Conservation (phyloP, 2,113 vertebrate species). For the Rhea pennata region DNA sequence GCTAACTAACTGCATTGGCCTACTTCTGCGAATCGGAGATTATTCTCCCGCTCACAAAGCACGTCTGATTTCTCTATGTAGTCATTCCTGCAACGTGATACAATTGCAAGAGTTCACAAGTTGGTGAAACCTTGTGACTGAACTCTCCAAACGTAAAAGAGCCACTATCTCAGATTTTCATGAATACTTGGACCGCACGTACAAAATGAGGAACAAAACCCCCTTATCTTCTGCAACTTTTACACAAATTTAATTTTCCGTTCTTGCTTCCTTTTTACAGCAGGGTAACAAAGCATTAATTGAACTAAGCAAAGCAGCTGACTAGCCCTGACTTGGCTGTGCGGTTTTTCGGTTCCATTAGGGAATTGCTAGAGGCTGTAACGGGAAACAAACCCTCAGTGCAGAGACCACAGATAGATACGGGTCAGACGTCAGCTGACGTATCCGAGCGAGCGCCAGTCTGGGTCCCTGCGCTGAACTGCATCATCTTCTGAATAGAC, state of each 20-base stretch:
- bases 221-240: neutral
- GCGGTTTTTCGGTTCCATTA: neutral
- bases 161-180: neutral
- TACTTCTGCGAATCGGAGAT: constrained; percentile 27
- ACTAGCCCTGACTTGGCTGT: neutral
- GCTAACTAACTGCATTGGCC: constrained; percentile 44
- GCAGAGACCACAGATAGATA: neutral
- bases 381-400: neutral
- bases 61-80: neutral
- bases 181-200: neutral
- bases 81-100: neutral
- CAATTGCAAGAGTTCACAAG: neutral
- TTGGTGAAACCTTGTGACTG: neutral
- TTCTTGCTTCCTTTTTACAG: neutral
- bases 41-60: neutral
- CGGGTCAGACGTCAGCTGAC: neutral
- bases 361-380: neutral
- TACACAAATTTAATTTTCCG: neutral
- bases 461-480: neutral
- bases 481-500: neutral
- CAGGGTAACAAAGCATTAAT: constrained; percentile 5
- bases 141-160: neutral
- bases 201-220: neutral
- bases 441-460: neutral
- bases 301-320: constrained; percentile 49